Percentiles rank a stretch among this genome's conserved stretches.
Conservation (phyloP, 2,888 invertebrate species). For the Diarsia rubi region DNA sequence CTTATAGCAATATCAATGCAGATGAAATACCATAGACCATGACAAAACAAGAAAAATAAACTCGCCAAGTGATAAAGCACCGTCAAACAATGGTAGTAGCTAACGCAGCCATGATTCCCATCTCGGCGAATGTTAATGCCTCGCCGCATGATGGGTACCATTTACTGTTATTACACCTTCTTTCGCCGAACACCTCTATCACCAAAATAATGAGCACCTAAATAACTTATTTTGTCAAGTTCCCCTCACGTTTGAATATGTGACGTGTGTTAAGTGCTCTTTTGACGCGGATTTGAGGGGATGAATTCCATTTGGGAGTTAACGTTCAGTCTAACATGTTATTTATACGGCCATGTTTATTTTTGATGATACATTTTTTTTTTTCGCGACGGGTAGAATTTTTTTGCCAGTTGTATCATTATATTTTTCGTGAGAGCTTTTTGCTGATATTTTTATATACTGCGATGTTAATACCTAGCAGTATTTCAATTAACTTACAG, state of each 20-base stretch:
- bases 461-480: neutral
- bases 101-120: conserved; percentile 70
- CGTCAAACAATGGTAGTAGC: conserved; percentile 68
- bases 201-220: conserved; percentile 81
- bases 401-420: conserved; percentile 1
- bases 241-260: conserved; percentile 70
- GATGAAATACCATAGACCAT: neutral
- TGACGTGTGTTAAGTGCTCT: conserved; percentile 67
- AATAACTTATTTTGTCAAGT: conserved; percentile 83
- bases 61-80: conserved; percentile 31
- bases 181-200: conserved; percentile 81
- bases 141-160: conserved; percentile 79
- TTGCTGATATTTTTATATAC: neutral
- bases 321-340: conserved; percentile 58
- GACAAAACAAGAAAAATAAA: neutral
- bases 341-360: conserved; percentile 55
- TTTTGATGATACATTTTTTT: conserved; percentile 42
- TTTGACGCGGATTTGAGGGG: conserved; percentile 64
- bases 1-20: neutral
- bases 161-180: conserved; percentile 84
- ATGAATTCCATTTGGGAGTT: conserved; percentile 66
- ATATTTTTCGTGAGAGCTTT: conserved; percentile 9
- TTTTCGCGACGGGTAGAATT: conserved; percentile 28
- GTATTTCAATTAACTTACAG: neutral
- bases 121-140: conserved; percentile 82